These are phyloP conservation scores for Aphaenogaster floridana DNA, from an alignment of 1,140 invertebrate species.

Conservation along the genomic window DNA sequence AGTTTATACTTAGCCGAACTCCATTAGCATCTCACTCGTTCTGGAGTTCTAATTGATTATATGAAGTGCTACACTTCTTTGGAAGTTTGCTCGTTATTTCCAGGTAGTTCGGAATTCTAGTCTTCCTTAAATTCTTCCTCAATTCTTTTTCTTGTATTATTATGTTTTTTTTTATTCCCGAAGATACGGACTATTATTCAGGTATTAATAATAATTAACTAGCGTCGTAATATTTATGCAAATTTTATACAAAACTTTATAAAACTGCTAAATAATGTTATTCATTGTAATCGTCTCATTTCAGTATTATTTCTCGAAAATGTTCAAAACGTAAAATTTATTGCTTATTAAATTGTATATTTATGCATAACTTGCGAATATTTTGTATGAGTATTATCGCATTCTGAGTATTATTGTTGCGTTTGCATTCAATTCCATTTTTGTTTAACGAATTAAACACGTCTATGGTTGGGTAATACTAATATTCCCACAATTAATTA, in stretches of 20 bases:
- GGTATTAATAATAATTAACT: slow-evolving; percentile 8
- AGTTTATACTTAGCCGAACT: slow-evolving; percentile 82
- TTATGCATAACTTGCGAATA: neutral
- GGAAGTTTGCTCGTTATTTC: slow-evolving; percentile 76
- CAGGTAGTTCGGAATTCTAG: slow-evolving; percentile 1
- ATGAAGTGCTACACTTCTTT: slow-evolving; percentile 77
- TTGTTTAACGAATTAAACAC: slow-evolving; percentile 29
- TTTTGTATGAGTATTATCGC: neutral
- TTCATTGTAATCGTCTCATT: neutral
- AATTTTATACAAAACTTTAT: slow-evolving; percentile 6
- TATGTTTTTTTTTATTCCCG: neutral
- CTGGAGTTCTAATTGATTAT: slow-evolving; percentile 83
- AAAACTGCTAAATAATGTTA: neutral
- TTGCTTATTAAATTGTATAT: slow-evolving; percentile 3
- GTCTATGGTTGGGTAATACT: slow-evolving; percentile 57
- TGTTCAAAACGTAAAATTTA: neutral
- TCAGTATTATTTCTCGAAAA: neutral
- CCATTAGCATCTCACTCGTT: slow-evolving; percentile 82
- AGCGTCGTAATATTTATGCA: neutral
- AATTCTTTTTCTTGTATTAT: slow-evolving; percentile 12
- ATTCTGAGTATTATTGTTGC: neutral
- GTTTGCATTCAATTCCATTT: neutral
- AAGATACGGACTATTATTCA: slow-evolving; percentile 10
- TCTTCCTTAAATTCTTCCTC: slow-evolving; percentile 30
- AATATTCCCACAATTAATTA: slow-evolving; percentile 72